phyloP scores from a whole-genome alignment of 1,140 invertebrate genomes.

The Choristoneura fumiferana region DNA sequence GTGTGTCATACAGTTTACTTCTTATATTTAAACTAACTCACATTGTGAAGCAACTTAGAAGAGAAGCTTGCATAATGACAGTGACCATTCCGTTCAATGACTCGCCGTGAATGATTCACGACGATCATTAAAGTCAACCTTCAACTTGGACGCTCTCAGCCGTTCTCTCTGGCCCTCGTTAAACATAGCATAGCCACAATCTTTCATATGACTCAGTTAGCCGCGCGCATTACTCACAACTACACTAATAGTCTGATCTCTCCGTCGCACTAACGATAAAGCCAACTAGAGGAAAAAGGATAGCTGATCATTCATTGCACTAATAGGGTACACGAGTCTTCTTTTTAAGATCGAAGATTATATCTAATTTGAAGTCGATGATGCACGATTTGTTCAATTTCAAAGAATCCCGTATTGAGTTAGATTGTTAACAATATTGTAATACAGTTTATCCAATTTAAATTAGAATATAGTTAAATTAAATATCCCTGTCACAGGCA shows the following conservation, averaged over 20 bases:
- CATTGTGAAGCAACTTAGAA: too few relatives aligned
- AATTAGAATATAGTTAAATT: too few relatives aligned
- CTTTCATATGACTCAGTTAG: slow-evolving; percentile 48
- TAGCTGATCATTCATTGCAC: background rate
- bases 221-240: slow-evolving; percentile 41
- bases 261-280: slow-evolving; percentile 14
- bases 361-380: slow-evolving; percentile 31
- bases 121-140: background rate
- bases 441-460: too few relatives aligned
- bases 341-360: slow-evolving; percentile 12
- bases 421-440: too few relatives aligned
- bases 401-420: too few relatives aligned
- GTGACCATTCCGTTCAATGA: too few relatives aligned
- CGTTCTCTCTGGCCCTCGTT: background rate
- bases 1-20: too few relatives aligned
- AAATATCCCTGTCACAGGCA: too few relatives aligned
- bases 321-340: slow-evolving; percentile 12
- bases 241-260: slow-evolving; percentile 30
- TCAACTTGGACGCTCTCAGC: background rate
- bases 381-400: background rate
- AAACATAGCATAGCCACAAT: slow-evolving; percentile 29
- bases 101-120: too few relatives aligned
- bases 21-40: too few relatives aligned
- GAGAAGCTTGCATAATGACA: too few relatives aligned
- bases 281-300: background rate